Evolutionary conservation across 2,113 vertebrate species (phyloP).

Genomic region (Cettia cetti): DNA sequence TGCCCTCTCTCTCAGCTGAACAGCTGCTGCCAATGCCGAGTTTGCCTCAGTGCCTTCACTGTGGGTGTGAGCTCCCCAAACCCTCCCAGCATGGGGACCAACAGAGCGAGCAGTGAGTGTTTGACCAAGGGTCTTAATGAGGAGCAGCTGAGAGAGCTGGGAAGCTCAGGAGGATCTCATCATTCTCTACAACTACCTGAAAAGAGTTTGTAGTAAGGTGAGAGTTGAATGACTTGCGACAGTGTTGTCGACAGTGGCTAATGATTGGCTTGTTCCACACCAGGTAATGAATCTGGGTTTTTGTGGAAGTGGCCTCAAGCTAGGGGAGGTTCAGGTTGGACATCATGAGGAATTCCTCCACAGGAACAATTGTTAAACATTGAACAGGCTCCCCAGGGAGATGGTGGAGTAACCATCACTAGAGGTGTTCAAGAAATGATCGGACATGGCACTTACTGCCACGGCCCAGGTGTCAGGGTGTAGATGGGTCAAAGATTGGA

Average conservation of each 20-base stretch:
- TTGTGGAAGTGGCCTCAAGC: background rate
- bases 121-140: rapidly evolving
- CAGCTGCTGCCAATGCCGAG: background rate
- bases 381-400: background rate
- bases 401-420: background rate
- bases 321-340: background rate
- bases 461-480: too few relatives aligned
- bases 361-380: background rate
- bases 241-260: too few relatives aligned
- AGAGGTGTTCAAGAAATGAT: background rate
- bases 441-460: background rate
- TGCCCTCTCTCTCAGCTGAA: background rate
- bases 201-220: background rate
- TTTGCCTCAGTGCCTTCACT: background rate
- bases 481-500: too few relatives aligned
- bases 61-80: background rate
- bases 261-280: too few relatives aligned
- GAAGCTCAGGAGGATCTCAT: background rate
- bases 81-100: rapidly evolving
- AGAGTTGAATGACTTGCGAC: background rate
- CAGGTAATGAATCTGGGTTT: background rate
- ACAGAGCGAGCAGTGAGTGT: too few relatives aligned
- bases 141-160: background rate
- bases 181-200: background rate
- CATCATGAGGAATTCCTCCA: background rate